These are phyloP conservation scores for Bucorvus abyssinicus DNA, from an alignment of 2,797 vertebrate genomes.

Conservation along the genomic window DNA sequence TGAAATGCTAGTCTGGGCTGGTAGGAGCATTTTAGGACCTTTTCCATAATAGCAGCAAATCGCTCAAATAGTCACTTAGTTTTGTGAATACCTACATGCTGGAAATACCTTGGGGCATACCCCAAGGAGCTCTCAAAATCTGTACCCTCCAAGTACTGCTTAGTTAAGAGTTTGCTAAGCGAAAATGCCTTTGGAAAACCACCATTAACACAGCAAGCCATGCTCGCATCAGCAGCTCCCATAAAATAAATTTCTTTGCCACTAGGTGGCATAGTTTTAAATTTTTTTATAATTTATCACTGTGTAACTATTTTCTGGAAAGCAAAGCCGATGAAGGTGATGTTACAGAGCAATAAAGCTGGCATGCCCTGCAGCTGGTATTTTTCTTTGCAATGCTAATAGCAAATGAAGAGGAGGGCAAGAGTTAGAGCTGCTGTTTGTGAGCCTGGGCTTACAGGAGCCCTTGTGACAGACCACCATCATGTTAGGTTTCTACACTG, in stretches of 20 bases:
- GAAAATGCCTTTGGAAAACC: not conserved
- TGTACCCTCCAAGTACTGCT: not conserved
- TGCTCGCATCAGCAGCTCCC: not conserved
- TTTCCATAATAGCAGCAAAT: not conserved
- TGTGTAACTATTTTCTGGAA: not conserved
- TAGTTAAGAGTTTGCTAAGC: not conserved
- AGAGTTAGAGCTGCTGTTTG: not conserved
- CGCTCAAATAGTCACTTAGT: not conserved
- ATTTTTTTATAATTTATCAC: not conserved
- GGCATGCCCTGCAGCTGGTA: not conserved
- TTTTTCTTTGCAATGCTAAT: not conserved
- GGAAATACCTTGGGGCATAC: not conserved
- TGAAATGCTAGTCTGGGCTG: not conserved
- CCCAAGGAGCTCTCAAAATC: not conserved
- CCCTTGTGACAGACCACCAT: not conserved
- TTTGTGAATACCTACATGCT: not conserved
- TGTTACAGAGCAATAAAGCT: not conserved
- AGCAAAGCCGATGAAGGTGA: not conserved
- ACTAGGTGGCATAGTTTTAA: conserved; percentile 54
- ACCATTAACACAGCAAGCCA: not conserved
- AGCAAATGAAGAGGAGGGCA: not conserved
- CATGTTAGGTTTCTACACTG: accelerated
- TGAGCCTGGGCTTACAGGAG: not conserved
- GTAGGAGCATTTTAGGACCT: not conserved
- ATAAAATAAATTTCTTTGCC: not conserved